Percentiles rank a stretch among this genome's conserved stretches.
Evolutionary conservation across 2,797 vertebrate species (phyloP).

Genomic region (Chloroceryle inda): DNA sequence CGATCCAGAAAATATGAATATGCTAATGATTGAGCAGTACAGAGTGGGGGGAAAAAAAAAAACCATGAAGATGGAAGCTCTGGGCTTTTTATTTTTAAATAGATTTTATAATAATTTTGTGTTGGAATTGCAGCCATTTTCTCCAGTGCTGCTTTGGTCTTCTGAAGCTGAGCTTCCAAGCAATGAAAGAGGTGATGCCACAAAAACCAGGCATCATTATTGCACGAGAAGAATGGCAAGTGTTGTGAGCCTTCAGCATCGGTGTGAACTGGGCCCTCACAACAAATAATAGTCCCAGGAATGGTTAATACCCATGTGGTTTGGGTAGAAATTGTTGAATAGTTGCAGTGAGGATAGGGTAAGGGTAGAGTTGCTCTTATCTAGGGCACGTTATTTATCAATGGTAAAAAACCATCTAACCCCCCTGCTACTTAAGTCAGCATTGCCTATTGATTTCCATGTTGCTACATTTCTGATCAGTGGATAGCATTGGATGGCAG

Average conservation of each 20-base stretch:
- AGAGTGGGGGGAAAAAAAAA: not conserved
- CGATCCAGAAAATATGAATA: slow-evolving; percentile 66
- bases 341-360: not conserved
- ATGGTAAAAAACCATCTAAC: not conserved
- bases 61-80: not conserved
- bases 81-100: not conserved
- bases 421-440: not conserved
- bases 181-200: not conserved
- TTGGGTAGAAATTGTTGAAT: not conserved
- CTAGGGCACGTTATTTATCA: not conserved
- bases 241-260: not conserved
- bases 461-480: not conserved
- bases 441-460: not conserved
- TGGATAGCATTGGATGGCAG: not conserved
- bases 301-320: not conserved
- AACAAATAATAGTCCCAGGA: not conserved
- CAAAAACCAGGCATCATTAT: not conserved
- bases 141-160: not conserved
- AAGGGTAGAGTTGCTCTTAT: not conserved
- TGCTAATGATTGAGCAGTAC: slow-evolving; percentile 56
- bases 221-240: not conserved
- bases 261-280: not conserved
- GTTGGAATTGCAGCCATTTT: not conserved
- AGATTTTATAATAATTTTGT: not conserved
- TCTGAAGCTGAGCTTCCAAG: not conserved